Conservation (phyloP, 2,113 vertebrate species). For the Phalacrocorax aristotelis region DNA sequence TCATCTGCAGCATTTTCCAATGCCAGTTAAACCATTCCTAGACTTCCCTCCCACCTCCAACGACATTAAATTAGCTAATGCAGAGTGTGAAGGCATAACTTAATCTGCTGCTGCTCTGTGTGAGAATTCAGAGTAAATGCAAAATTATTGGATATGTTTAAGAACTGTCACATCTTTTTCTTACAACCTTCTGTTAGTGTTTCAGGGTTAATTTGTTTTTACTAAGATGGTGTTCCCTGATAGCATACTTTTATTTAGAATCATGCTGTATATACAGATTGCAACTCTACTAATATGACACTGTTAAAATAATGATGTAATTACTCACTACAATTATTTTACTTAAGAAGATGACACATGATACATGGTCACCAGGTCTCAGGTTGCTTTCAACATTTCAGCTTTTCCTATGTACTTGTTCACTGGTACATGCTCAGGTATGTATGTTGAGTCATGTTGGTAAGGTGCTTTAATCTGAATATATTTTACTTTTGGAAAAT, state of each 20-base stretch:
- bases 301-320: neutral
- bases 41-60: neutral
- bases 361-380: neutral
- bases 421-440: neutral
- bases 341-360: neutral
- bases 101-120: neutral
- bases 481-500: neutral
- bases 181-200: neutral
- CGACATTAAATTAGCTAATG: neutral
- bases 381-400: neutral
- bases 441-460: neutral
- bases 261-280: neutral
- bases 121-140: neutral
- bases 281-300: neutral
- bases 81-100: neutral
- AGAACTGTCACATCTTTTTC: neutral
- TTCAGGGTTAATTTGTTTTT: neutral
- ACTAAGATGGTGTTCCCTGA: neutral
- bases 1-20: neutral
- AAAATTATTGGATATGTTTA: neutral
- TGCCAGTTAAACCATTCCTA: neutral
- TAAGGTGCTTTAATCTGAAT: neutral
- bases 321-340: neutral
- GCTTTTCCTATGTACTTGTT: neutral
- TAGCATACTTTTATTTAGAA: neutral